phyloP scores from a whole-genome alignment of 1,140 invertebrate species.

The Lanistes nyassanus region DNA sequence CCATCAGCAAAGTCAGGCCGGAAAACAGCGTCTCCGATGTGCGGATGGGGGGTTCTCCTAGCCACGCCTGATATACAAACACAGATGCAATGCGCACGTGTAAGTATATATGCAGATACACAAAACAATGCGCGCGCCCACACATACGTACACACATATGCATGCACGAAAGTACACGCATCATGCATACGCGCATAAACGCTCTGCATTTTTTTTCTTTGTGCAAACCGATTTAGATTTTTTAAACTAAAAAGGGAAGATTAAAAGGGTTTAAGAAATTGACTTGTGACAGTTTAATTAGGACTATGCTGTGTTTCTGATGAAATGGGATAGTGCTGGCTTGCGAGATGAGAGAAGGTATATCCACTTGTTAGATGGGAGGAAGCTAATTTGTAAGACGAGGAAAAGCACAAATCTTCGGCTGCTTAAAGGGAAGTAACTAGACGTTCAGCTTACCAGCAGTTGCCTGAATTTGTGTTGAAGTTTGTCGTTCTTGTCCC shows the following conservation, averaged over 20 bases:
- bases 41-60: conserved; percentile 31
- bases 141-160: background rate
- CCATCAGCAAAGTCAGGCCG: conserved; percentile 29
- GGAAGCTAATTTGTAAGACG: background rate
- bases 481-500: conserved; percentile 16
- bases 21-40: conserved; percentile 36
- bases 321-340: too few species aligned
- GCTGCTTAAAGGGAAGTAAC: background rate
- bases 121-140: background rate
- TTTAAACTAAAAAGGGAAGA: background rate
- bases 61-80: conserved; percentile 21
- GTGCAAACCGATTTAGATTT: background rate
- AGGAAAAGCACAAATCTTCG: background rate
- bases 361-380: too few species aligned
- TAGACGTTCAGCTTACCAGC: background rate
- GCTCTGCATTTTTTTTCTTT: too few species aligned
- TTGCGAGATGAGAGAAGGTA: too few species aligned
- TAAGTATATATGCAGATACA: background rate
- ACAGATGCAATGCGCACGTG: background rate
- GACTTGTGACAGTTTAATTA: too few species aligned
- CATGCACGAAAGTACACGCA: background rate
- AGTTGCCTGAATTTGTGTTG: conserved; percentile 5
- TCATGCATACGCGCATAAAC: background rate
- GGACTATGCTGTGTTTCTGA: too few species aligned
- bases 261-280: background rate